phyloP scores from a whole-genome alignment of 2,797 vertebrate species.

The Muraenolepis orangiensis region DNA sequence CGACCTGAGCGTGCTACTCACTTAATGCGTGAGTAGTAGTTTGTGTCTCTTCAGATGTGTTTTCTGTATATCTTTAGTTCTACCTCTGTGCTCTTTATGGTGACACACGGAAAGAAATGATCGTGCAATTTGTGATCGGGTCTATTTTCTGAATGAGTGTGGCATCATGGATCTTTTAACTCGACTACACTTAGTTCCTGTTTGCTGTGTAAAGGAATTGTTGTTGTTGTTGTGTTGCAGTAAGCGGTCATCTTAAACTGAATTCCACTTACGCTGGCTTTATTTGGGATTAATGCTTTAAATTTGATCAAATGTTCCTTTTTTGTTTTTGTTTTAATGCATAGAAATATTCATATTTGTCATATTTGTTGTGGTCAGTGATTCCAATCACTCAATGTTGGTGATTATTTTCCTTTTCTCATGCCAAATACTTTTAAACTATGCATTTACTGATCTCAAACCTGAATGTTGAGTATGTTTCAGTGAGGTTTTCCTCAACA shows the following conservation, averaged over 20 bases:
- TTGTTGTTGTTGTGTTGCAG: conserved; percentile 29
- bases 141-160: conserved; percentile 45
- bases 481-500: too few species aligned
- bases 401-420: not conserved
- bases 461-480: not conserved
- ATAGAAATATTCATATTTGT: too few species aligned
- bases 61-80: conserved; percentile 20
- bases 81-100: conserved; percentile 82
- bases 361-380: not conserved
- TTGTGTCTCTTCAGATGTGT: conserved; percentile 21
- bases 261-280: conserved; percentile 6
- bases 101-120: conserved; percentile 57
- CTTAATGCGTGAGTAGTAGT: conserved; percentile 29
- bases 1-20: conserved; percentile 14
- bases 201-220: not conserved
- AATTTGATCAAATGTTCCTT: not conserved
- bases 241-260: conserved; percentile 22
- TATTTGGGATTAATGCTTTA: not conserved
- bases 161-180: conserved; percentile 59
- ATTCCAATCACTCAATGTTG: not conserved
- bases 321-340: not conserved
- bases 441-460: not conserved
- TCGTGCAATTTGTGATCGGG: conserved; percentile 53
- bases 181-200: not conserved
- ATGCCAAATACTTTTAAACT: not conserved